Conservation (phyloP, 2,113 vertebrate species). For the Progne subis region DNA sequence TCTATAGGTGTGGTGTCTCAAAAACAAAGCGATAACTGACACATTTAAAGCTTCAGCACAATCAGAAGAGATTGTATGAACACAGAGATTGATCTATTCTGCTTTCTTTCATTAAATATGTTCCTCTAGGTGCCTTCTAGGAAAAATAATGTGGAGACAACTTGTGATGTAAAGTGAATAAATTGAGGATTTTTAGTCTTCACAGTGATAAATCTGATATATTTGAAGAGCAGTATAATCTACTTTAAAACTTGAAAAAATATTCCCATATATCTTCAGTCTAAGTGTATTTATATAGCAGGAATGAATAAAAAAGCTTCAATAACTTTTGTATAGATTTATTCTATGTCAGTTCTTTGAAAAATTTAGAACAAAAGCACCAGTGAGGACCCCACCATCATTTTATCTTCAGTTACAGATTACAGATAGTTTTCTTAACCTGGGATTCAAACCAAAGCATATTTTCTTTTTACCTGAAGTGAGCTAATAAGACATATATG, state of each 20-base stretch:
- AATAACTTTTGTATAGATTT: not conserved
- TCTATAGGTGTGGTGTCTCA: not conserved
- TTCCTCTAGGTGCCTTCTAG: not conserved
- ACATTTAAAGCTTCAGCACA: not conserved
- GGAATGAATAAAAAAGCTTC: not conserved
- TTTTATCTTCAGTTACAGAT: not conserved
- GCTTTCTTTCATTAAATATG: not conserved
- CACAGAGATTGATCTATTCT: not conserved
- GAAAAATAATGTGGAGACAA: not conserved
- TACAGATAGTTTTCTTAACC: not conserved
- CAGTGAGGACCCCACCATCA: not conserved
- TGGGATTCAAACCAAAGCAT: not conserved
- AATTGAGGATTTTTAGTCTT: not conserved
- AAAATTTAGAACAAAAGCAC: not conserved
- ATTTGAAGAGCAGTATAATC: not conserved
- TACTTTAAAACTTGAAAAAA: not conserved
- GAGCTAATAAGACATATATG: not conserved
- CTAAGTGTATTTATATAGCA: not conserved
- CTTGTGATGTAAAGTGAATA: not conserved
- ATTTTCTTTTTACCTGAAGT: not conserved
- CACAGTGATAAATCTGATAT: not conserved
- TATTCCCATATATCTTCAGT: not conserved
- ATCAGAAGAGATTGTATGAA: not conserved
- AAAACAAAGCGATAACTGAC: not conserved
- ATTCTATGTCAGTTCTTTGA: not conserved